Conservation (phyloP, 2,113 vertebrate species). For the Melanerpes aurifrons region DNA sequence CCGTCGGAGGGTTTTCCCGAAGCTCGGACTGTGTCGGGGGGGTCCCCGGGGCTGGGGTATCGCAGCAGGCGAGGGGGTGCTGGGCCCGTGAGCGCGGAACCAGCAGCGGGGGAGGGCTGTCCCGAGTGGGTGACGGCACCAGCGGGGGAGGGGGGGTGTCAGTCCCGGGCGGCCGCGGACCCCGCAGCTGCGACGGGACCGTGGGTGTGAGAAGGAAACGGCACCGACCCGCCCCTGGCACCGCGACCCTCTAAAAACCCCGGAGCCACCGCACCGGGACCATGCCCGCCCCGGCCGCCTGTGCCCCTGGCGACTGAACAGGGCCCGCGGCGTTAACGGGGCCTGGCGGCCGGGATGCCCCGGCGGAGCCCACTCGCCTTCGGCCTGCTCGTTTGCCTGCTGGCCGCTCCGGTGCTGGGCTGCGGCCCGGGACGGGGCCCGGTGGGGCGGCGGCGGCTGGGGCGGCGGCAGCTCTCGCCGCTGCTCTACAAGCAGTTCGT, state of each 20-base stretch:
- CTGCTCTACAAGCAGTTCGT: slow-evolving; percentile 81
- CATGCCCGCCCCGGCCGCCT: neutral
- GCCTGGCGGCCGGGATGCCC: slow-evolving; percentile 59
- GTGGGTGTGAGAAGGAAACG: slow-evolving; percentile 38
- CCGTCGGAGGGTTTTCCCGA: neutral
- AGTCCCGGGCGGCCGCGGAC: neutral
- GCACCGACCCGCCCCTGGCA: slow-evolving; percentile 10
- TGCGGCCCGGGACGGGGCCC: slow-evolving; percentile 88
- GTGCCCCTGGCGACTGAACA: neutral
- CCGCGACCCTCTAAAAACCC: slow-evolving; percentile 13
- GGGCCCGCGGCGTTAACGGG: slow-evolving; percentile 44
- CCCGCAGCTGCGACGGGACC: neutral
- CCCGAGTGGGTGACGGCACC: slow-evolving; percentile 21
- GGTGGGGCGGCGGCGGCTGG: slow-evolving; percentile 72
- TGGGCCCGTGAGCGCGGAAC: neutral
- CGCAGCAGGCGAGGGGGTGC: neutral
- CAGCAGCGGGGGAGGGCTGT: neutral
- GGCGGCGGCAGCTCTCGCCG: slow-evolving; percentile 74
- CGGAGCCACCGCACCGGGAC: neutral
- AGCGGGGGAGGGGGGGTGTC: neutral
- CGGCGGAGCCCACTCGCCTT: slow-evolving; percentile 77
- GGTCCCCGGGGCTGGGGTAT: neutral
- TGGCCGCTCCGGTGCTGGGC: slow-evolving; percentile 79
- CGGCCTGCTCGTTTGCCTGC: slow-evolving; percentile 75
- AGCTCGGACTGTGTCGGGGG: neutral